Evolutionary conservation across 2,888 invertebrate species (phyloP).

Genomic region (Tinea pellionella): DNA sequence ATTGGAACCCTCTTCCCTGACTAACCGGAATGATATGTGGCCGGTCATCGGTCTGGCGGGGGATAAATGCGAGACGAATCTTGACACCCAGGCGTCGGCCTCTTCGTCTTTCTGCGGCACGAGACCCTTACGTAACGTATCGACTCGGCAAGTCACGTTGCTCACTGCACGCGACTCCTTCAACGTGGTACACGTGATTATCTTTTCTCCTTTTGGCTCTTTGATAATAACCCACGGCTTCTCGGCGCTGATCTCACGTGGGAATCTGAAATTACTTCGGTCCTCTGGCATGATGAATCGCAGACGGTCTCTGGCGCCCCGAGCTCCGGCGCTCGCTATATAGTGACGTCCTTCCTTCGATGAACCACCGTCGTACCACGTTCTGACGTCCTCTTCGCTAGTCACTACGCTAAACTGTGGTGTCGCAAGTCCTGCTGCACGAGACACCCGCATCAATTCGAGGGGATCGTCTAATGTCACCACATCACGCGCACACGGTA

Average conservation of each 20-base stretch:
- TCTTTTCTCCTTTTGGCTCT: constrained; percentile 80
- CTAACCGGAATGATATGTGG: constrained; percentile 82
- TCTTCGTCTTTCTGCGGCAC: constrained; percentile 76
- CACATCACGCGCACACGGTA: constrained; percentile 81
- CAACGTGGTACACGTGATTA: constrained; percentile 84
- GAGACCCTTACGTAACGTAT: constrained; percentile 73
- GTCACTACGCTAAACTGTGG: constrained; percentile 77
- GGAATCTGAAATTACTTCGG: constrained; percentile 73
- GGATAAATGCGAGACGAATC: constrained; percentile 75
- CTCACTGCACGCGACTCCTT: constrained; percentile 83
- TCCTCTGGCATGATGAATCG: constrained; percentile 77
- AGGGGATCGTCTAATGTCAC: constrained; percentile 82
- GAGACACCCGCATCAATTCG: constrained; percentile 78
- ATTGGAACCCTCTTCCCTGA: constrained; percentile 70
- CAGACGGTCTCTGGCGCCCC: constrained; percentile 78
- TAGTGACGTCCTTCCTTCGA: constrained; percentile 73
- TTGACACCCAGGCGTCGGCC: constrained; percentile 78
- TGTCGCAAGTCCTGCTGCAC: constrained; percentile 73
- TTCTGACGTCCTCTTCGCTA: constrained; percentile 74
- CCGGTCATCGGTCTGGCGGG: constrained; percentile 78
- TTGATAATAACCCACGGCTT: constrained; percentile 84
- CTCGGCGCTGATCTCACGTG: constrained; percentile 77
- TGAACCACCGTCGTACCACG: constrained; percentile 75
- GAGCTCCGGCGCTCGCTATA: constrained; percentile 80
- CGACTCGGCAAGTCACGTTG: constrained; percentile 83